phyloP scores from a whole-genome alignment of 2,797 vertebrate genomes.

The Parambassis ranga region DNA sequence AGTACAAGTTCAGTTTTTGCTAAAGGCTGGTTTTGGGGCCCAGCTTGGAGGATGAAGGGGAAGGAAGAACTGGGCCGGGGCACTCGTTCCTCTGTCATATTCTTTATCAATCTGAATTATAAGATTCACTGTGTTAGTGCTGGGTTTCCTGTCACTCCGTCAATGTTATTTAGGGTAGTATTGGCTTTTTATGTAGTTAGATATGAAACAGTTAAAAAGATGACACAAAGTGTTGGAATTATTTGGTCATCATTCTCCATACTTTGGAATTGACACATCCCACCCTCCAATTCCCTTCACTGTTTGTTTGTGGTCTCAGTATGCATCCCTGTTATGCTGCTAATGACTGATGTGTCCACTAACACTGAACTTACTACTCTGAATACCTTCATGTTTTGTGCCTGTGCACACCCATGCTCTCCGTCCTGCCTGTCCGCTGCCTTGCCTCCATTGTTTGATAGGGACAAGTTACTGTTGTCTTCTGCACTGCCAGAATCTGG shows the following conservation, averaged over 20 bases:
- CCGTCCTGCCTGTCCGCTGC: conserved; percentile 10
- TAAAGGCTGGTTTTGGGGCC: conserved; percentile 58
- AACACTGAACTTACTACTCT: conserved; percentile 4
- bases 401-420: not conserved
- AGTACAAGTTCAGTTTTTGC: conserved; percentile 25
- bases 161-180: not conserved
- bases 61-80: conserved; percentile 45
- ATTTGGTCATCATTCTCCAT: conserved; percentile 60
- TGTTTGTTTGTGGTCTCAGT: conserved; percentile 59
- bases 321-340: conserved; percentile 31
- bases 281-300: conserved; percentile 59
- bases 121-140: not conserved
- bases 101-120: conserved; percentile 13
- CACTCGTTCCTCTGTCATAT: conserved; percentile 34
- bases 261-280: conserved; percentile 51
- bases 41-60: conserved; percentile 47
- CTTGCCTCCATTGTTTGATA: conserved; percentile 60
- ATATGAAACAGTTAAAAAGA: conserved; percentile 41
- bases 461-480: conserved; percentile 36
- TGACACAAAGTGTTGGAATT: conserved; percentile 54
- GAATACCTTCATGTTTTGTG: not conserved
- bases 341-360: not conserved
- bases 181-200: conserved; percentile 9
- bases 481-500: conserved; percentile 7
- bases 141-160: not conserved